Conservation (phyloP, 2,888 invertebrate species). For the Drosophila nigritarsus region DNA sequence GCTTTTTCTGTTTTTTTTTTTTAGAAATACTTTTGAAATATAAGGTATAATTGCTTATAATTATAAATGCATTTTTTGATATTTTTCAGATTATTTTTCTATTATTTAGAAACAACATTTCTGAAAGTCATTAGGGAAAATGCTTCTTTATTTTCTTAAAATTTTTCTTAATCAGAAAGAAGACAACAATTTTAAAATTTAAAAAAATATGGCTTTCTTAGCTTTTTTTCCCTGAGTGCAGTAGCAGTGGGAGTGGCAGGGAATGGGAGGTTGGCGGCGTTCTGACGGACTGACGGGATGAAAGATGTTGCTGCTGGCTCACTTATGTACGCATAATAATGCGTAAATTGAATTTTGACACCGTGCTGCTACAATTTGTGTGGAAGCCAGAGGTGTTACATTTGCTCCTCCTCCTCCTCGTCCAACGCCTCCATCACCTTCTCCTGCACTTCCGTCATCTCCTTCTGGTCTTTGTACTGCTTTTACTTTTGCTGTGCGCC, state of each 20-base stretch:
- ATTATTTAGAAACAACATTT: too few relatives aligned
- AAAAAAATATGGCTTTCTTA: neutral
- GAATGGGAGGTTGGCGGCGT: neutral
- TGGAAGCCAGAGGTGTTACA: constrained; percentile 28
- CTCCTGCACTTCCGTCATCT: neutral
- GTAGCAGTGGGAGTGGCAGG: neutral
- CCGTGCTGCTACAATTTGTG: constrained; percentile 52
- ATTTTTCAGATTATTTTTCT: too few relatives aligned
- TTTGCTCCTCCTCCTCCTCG: neutral
- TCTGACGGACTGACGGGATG: neutral
- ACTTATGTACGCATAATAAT: constrained; percentile 64
- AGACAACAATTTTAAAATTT: too few relatives aligned
- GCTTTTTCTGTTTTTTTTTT: too few relatives aligned
- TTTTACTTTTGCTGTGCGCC: neutral
- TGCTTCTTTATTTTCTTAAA: too few relatives aligned
- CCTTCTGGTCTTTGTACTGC: neutral
- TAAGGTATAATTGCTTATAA: too few relatives aligned
- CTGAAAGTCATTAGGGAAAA: too few relatives aligned
- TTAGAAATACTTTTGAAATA: too few relatives aligned
- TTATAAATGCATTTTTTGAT: too few relatives aligned
- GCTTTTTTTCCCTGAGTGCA: neutral
- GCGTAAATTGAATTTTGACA: constrained; percentile 81
- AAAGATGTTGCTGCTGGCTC: constrained; percentile 7
- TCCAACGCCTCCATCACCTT: neutral
- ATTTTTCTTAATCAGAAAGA: too few relatives aligned